Evolutionary conservation across 2,888 invertebrate genomes (phyloP), one percentile per base, ranked within the genome.

Genomic region (Xestia ashworthii): DNA sequence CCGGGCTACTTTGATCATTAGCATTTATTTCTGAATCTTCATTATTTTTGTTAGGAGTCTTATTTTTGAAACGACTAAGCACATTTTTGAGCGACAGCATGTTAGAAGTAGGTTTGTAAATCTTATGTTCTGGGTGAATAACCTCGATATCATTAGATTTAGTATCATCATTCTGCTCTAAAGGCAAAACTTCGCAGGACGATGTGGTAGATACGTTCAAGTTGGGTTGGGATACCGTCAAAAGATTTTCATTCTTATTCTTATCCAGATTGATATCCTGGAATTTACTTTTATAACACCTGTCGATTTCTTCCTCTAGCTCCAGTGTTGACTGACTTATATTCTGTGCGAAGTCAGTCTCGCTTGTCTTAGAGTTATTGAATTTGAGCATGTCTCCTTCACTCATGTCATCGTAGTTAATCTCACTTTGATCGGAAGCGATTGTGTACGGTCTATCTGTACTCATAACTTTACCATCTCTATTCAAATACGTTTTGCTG

Each of bases 51-150:
- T 93, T 96, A 0, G 94, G 94, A n/a, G 93, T 94, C 41, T 92
- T 94, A 76, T 92, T 94, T 88, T 96, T 97, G 81, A 97, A 97
- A 71, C 97, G 94, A 88, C 97, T 97, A 11, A 97, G 92, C 50
- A 97, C 96, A 87, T 97, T 97, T 90, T 97, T 97, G 0, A 97
- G 93, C 6, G 97, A 97, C 3, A 96, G 88, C 84, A 96, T 94
- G 81, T 96, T 97, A 69, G 97, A 96, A 0, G 97, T 97, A 67
- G 98, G 97, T 82, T 98, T 97, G 90, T 98, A 98, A 87, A 98
- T 98, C 94, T 98, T 98, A 92, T 98, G 98, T 90, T 98, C 98
- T 0, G 98, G 98, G 90, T 98, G 98, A 82, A 98, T 97, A 5
- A 97, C 94, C 92, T 94, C 97, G 84, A 93, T 94, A 89, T 87